Evolutionary conservation across 2,888 invertebrate genomes (phyloP).

Genomic region (Caenorhabditis virilis): DNA sequence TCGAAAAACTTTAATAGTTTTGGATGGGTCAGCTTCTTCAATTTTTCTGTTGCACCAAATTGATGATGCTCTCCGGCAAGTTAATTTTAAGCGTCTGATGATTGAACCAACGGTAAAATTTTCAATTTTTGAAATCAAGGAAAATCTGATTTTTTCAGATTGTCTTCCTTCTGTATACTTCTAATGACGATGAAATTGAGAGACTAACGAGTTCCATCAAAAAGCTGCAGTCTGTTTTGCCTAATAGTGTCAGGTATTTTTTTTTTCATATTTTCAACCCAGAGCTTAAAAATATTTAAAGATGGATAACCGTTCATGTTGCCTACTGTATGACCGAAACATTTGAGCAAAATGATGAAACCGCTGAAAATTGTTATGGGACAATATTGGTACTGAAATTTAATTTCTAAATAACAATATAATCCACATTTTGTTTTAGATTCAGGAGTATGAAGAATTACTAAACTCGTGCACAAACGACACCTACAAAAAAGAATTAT

Average conservation of each 20-base stretch:
- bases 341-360: constrained; percentile 3
- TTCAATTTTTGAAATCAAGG: background rate
- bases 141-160: background rate
- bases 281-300: background rate
- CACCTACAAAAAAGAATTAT: constrained; percentile 40
- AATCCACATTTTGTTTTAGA: constrained; percentile 6
- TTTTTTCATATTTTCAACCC: too few relatives aligned
- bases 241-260: too few relatives aligned
- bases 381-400: constrained; percentile 9
- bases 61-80: constrained; percentile 40
- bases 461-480: constrained; percentile 27
- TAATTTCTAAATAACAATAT: background rate
- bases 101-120: constrained; percentile 40
- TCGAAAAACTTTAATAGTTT: constrained; percentile 47
- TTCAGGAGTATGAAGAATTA: constrained; percentile 13
- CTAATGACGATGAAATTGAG: too few relatives aligned
- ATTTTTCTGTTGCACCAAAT: constrained; percentile 45
- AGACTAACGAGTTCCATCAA: too few relatives aligned
- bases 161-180: too few relatives aligned
- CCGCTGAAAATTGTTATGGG: constrained; percentile 19
- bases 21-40: constrained; percentile 40
- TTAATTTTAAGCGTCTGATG: constrained; percentile 41
- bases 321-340: constrained; percentile 25
- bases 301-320: constrained; percentile 40
- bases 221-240: too few relatives aligned